Percentiles rank a stretch among this genome's conserved stretches.
Conservation (phyloP, 2,113 vertebrate genomes). For the Macquaria ambigua region DNA sequence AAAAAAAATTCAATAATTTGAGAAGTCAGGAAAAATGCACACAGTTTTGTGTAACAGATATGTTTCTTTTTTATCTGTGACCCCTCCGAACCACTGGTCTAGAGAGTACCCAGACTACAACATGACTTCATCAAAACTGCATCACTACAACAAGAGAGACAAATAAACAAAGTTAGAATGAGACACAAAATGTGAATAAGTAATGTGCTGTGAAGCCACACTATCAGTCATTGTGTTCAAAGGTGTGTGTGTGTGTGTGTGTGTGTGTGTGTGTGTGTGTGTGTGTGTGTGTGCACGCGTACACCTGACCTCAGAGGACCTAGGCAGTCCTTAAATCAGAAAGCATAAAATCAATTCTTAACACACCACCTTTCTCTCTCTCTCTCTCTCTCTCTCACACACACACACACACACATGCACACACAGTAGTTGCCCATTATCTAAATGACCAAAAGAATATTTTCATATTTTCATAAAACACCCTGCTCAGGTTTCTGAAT, state of each 20-base stretch:
- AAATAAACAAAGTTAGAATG: background rate
- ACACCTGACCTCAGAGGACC: conserved; percentile 27
- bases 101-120: background rate
- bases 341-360: conserved; percentile 37
- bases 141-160: background rate
- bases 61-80: background rate
- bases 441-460: conserved; percentile 52
- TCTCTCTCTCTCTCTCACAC: background rate
- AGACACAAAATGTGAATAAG: conserved; percentile 4
- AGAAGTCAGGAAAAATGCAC: background rate
- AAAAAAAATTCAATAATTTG: background rate
- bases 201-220: conserved; percentile 5
- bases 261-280: background rate
- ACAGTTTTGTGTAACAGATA: background rate
- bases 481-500: conserved; percentile 68
- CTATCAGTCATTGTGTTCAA: conserved; percentile 1
- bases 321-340: conserved; percentile 29
- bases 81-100: background rate
- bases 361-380: background rate
- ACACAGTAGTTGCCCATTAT: conserved; percentile 51
- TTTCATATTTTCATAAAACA: conserved; percentile 67
- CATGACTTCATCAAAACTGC: conserved; percentile 7
- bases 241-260: background rate
- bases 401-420: conserved; percentile 4
- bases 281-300: too few relatives aligned